Base-by-base conservation (phyloP, 2,797 vertebrate species). In the Lemur catta region DNA sequence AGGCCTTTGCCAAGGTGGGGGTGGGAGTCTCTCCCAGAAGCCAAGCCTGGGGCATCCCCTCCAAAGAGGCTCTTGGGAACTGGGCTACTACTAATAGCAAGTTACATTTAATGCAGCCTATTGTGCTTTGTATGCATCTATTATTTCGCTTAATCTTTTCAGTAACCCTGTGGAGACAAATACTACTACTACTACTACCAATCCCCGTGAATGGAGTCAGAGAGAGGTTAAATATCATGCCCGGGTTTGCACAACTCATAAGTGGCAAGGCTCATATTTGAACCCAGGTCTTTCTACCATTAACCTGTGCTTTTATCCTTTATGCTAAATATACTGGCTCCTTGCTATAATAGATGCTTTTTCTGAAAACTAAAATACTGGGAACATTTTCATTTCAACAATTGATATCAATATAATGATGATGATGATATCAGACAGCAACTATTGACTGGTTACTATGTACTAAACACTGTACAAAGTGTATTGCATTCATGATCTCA, bases 351-450 rank as follows among this genome's bases (percentile, higher is more conserved):
- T 59, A 33, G 24, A 4, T 89, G 35, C 26, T 72, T 96, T 84
- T 94, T 76, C 57, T 84, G 59, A 92, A 95, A 93, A 72, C 33
- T 67, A 82, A 94, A 91, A n/a, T 59, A 67, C 50, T 87, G 52
- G 10, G 30, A 74, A 79, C 2, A 38, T 80, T 95, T 89, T 78
- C n/a, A 89, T 74, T 91, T 96, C 33, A 41, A 85, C 50, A 86
- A 50, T 4, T 30, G 18, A 33, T 74, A 75, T 95, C 22, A 82
- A 10, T 28, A 38, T 79, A 55, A 93, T 76, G 59, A 85, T 30
- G 43, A 57, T 82, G n/a, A 89, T 80, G 22, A 75, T 28, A 69
- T 24, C 33, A 81, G 50, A 87, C 10, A 87, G 65, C 1, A 94
- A 43, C 33, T 82, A 41, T 67, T 78, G 74, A 78, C 67, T n/a